Evolutionary conservation across 2,797 vertebrate genomes (phyloP), one percentile per base, ranked within the genome.

Genomic region (Melanotaenia pygmaea): DNA sequence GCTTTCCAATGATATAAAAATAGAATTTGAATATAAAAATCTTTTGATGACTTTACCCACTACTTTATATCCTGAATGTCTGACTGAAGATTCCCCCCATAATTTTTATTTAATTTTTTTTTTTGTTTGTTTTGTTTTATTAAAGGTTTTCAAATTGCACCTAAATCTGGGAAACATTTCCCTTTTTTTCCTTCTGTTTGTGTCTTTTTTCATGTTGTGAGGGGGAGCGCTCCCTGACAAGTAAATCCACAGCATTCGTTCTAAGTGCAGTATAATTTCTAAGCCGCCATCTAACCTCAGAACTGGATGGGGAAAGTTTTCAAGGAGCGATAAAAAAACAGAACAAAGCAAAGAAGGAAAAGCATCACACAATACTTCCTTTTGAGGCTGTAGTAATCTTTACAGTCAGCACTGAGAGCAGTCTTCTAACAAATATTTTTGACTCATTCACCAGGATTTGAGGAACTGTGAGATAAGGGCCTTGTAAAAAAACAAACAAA

Each of bases 211-310:
- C 62, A 85, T 74, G 76, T 79, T 70, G 37, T 76, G 47, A 80
- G 53, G 68, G 81, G 79, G 66, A 81, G 85, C 76, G 72, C 74
- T 77, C 63, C 53, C 76, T 67, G 86, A 87, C 83, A 88, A 80
- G 79, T 51, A 86, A 77, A 86, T 89, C 80, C 70, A 60, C 35
- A 9, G 79, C 77, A 88, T 90, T 85, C 86, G 70, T 67, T 76
- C 83, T 72, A 79, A 84, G 79, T 83, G 78, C 78, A 74, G 70
- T 74, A 80, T 78, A 61, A 87, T 81, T 87, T 89, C 59, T 76
- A 59, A 76, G 74, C 69, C 64, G 54, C 45, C 58, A 59, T 74
- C 71, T 76, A 73, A 71, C 77, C 75, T 77, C 54, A 64, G 66
- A 57, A 70, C 13, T 3, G 60, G 40, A 51, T 61, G 70, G 24